Conservation (phyloP, 2,797 vertebrate species). For the Prunella strophiata region DNA sequence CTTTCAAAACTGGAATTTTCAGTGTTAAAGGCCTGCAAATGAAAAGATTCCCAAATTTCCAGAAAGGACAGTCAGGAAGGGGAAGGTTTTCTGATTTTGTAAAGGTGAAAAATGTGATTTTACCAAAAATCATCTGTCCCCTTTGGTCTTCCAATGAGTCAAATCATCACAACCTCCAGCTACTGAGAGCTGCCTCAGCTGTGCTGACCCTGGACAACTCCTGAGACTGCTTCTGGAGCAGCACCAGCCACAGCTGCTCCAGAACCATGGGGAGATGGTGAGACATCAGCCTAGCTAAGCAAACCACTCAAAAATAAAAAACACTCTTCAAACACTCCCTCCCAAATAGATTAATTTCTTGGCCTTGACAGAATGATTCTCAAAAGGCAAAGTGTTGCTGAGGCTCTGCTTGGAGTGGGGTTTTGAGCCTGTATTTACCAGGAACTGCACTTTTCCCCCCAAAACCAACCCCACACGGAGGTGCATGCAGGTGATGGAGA, state of each 20-base stretch:
- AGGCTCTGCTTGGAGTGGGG: neutral
- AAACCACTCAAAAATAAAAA: neutral
- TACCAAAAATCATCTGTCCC: neutral
- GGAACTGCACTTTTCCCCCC: neutral
- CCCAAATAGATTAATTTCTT: neutral
- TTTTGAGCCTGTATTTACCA: neutral
- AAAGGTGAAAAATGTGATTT: neutral
- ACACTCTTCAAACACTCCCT: neutral
- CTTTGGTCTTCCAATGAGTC: neutral
- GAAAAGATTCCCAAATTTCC: neutral
- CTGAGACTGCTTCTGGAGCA: neutral
- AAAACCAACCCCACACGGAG: neutral
- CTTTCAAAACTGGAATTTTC: neutral
- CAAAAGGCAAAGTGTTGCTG: neutral
- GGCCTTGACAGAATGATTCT: neutral
- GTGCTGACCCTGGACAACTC: neutral
- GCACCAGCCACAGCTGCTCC: neutral
- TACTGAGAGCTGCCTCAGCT: neutral
- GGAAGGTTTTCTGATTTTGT: neutral
- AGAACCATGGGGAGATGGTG: fast-evolving
- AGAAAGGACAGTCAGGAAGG: neutral
- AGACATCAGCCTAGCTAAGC: neutral
- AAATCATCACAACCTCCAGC: neutral
- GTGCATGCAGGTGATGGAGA: neutral
- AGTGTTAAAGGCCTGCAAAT: neutral